Evolutionary conservation across 2,113 vertebrate genomes (phyloP), one percentile per base, ranked within the genome.

Genomic region (Trogon melanurus): DNA sequence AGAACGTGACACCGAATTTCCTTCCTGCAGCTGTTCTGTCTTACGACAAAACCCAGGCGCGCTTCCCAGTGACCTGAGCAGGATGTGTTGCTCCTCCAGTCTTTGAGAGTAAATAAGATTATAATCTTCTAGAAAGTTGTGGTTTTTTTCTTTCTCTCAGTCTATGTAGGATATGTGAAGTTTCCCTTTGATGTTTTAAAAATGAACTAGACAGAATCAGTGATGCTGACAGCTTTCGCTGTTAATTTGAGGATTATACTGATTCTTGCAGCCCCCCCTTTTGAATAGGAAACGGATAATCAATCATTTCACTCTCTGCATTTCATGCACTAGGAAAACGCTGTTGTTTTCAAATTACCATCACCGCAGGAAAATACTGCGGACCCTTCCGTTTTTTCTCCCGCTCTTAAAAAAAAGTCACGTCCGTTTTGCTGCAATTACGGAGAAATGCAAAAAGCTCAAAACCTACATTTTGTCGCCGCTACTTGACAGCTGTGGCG

Each of bases 1-100:
- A 32, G 48, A n/a, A 56, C 0, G 0, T 13, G 25, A 41, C 0
- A 1, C 19, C 3, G 1, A 26, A 51, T 53, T 47, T 41, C 64
- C 57, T 60, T 22, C 71, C 47, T 1, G 1, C 25, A 17, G 44
- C 44, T 38, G 16, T 14, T 6, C 16, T 23, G 30, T 16, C 36
- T 84, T 2, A 0, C 32, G 45, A 19, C 1, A 2, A 61, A 20
- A 53, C 12, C 19, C 20, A 13, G 47, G 45, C 62, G 21, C 3
- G 1, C 23, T 32, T 41, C 66, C 25, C 18, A 5, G 34, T 11
- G 34, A 61, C 32, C 38, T 6, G 1, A 13, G 23, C 7, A 41
- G 53, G 32, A 13, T 12, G 23, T 27, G 58, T 58, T 71, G 27
- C 83, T 88, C n/a, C 62, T 21, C 30, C 51, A 44, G 21, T 32